Evolutionary conservation across 2,113 vertebrate species (phyloP).

Genomic region (Indri indri): DNA sequence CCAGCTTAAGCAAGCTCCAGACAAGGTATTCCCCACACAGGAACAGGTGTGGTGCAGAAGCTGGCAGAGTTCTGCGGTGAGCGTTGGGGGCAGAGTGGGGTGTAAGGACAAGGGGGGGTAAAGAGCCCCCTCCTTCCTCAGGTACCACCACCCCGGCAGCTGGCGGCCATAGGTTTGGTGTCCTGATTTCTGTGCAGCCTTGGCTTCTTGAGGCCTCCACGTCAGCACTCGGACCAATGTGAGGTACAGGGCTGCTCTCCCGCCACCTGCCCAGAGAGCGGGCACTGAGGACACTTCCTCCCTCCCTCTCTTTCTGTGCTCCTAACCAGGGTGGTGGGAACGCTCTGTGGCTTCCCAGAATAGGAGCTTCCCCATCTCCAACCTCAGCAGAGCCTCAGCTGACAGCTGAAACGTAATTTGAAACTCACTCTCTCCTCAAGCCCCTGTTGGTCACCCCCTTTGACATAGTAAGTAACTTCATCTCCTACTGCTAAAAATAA

Average conservation of each 20-base stretch:
- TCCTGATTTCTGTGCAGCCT: not conserved
- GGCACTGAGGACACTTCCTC: not conserved
- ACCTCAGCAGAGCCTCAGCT: not conserved
- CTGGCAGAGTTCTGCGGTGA: rapidly evolving
- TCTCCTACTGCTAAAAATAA: not conserved
- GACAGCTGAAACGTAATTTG: not conserved
- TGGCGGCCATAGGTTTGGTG: rapidly evolving
- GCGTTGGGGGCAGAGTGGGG: not conserved
- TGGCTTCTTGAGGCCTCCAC: not conserved
- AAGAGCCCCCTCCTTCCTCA: not conserved
- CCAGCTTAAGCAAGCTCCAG: not conserved
- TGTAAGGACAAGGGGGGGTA: rapidly evolving
- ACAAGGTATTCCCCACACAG: not conserved
- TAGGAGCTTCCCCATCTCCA: not conserved
- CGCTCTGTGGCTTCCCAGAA: no score
- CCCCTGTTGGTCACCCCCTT: rapidly evolving
- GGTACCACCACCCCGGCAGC: not conserved
- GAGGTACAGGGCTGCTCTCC: rapidly evolving
- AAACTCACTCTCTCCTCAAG: not conserved
- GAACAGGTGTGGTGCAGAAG: no score
- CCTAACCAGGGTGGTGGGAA: not conserved
- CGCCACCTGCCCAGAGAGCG: not conserved
- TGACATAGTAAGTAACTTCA: not conserved
- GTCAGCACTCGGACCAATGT: no score
- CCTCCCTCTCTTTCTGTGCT: not conserved